Base-by-base conservation (phyloP, 2,113 vertebrate genomes). In the Lipophrys pholis region DNA sequence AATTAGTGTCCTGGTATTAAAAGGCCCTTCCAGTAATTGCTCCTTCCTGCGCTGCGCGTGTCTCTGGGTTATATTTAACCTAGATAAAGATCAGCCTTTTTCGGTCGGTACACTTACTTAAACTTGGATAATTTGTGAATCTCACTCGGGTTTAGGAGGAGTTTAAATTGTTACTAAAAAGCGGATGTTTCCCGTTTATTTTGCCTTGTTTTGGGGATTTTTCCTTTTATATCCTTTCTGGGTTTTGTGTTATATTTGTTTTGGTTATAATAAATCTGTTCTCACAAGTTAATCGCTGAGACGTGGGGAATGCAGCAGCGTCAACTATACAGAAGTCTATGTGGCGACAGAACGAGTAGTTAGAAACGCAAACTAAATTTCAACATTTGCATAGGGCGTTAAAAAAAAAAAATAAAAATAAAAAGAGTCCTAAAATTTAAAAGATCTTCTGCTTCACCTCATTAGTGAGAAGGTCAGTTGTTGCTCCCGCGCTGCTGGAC, bases 1-100 rank as follows among this genome's bases (percentile, higher is more conserved):
- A 88, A 87, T 90, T 83, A 86, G 80, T 78, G 61, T 72, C 75
- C 50, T 54, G 62, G 66, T 81, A 80, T 80, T 83, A 72, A 83
- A 30, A 89, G 67, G 48, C 72, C 51, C 53, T 81, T 64, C 21
- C 36, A 68, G 74, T 79, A 63, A 64, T 84, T 76, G 70, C 77
- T 71, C 54, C 59, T 73, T 30, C 51, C 55, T 62, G 64, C 40
- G 45, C 67, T 38, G 14, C 14, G 10, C 14, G 10, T 74, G 43
- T 72, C 72, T 86, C 81, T 64, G 15, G 68, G 54, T 85, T 53
- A 69, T 76, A 70, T 83, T 78, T 78, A 80, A 81, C 83, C 77
- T 39, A 76, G 64, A 86, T 81, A 75, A 66, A 69, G 53, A 52
- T 9, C 41, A 51, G 42, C 16, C 40, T 45, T 78, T 63, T 42